Evolutionary conservation across 2,797 vertebrate genomes (phyloP).

Genomic region (Phataginus tricuspis): DNA sequence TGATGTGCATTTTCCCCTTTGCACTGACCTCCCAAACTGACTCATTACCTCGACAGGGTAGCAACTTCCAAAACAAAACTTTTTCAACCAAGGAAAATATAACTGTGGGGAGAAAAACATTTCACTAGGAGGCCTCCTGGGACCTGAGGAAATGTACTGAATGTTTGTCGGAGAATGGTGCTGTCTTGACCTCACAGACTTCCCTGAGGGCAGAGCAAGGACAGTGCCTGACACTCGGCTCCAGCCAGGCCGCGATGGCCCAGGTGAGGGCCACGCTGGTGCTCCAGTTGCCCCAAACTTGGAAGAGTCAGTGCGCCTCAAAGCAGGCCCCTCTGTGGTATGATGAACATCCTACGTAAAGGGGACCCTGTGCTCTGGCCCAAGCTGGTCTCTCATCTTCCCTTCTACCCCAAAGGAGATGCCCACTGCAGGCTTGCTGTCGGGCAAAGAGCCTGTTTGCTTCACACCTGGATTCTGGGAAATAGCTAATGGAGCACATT

Average conservation of each 20-base stretch:
- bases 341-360: background rate
- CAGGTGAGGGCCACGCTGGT: background rate
- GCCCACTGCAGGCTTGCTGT: background rate
- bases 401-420: background rate
- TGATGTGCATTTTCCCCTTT: slow-evolving; percentile 81
- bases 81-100: slow-evolving; percentile 84
- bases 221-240: slow-evolving; percentile 67
- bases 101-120: slow-evolving; percentile 81
- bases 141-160: slow-evolving; percentile 75
- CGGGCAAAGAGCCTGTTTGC: slow-evolving; percentile 35
- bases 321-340: background rate
- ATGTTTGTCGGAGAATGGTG: slow-evolving; percentile 75
- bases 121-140: slow-evolving; percentile 77
- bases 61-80: slow-evolving; percentile 85
- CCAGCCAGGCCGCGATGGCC: background rate
- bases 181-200: slow-evolving; percentile 56
- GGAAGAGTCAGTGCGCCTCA: background rate
- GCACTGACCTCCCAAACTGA: slow-evolving; percentile 78
- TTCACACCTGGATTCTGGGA: slow-evolving; percentile 57
- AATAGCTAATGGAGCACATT: slow-evolving; percentile 33
- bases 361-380: background rate
- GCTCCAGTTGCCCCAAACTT: background rate
- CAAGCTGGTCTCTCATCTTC: background rate
- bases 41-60: slow-evolving; percentile 83
- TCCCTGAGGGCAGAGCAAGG: slow-evolving; percentile 29